Evolutionary conservation across 2,797 vertebrate genomes (phyloP).

Genomic region (Masticophis lateralis): DNA sequence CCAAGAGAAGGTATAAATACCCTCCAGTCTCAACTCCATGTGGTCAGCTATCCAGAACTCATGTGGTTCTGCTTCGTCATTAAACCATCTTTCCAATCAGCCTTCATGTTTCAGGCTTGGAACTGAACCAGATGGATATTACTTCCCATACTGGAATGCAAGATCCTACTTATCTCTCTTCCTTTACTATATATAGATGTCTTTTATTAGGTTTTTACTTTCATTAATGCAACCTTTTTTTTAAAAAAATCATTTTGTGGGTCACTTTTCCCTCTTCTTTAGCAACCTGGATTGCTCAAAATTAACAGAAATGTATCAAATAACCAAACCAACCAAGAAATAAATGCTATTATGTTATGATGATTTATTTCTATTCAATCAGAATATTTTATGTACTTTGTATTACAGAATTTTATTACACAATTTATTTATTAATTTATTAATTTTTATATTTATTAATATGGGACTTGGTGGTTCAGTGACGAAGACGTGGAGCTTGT

Average conservation of each 20-base stretch:
- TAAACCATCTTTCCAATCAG: too few relatives aligned
- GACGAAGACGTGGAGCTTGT: too few relatives aligned
- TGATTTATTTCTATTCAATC: neutral
- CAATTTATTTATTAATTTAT: neutral
- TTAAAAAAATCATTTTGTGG: neutral
- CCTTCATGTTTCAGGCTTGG: too few relatives aligned
- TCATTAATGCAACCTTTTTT: neutral
- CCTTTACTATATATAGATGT: neutral
- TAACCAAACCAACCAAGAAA: neutral
- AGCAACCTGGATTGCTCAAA: neutral
- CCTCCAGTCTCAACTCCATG: too few relatives aligned
- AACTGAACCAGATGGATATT: too few relatives aligned
- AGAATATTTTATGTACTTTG: neutral
- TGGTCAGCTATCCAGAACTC: too few relatives aligned
- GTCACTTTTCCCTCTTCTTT: neutral
- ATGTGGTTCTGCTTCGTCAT: too few relatives aligned
- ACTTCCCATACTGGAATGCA: too few relatives aligned
- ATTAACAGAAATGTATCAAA: neutral
- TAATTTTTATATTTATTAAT: neutral
- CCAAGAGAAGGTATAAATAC: too few relatives aligned
- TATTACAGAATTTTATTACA: neutral
- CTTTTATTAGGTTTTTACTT: neutral
- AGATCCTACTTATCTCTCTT: neutral
- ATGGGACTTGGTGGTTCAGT: neutral
- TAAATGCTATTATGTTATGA: neutral